Conservation (phyloP, 2,113 vertebrate genomes). For the Cochlearius cochlearius region DNA sequence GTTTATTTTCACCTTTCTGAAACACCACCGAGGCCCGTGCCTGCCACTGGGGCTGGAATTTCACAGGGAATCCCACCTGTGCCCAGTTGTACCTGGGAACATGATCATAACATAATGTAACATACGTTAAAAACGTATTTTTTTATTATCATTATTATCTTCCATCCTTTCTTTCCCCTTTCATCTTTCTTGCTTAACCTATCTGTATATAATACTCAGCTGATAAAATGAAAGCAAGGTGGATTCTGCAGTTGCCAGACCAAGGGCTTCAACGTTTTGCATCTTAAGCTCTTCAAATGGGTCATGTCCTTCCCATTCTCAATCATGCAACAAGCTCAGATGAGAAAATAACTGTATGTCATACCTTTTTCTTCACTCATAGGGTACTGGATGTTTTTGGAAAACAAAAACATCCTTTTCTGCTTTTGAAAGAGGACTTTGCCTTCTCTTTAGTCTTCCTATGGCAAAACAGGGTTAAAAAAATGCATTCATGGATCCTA, state of each 20-base stretch:
- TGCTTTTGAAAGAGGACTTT: not conserved
- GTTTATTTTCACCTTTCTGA: not conserved
- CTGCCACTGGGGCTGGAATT: not conserved
- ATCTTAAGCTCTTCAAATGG: not conserved
- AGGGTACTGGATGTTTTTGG: accelerated
- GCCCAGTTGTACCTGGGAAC: not conserved
- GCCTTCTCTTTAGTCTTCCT: not conserved
- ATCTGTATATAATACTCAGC: too few species aligned
- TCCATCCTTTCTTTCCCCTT: not conserved
- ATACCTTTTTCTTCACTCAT: not conserved
- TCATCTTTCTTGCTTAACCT: not conserved
- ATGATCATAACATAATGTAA: not conserved
- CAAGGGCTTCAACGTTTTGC: not conserved
- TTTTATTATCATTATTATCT: not conserved
- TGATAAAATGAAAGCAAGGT: not conserved
- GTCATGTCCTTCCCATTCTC: not conserved
- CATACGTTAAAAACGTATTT: not conserved
- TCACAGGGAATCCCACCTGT: not conserved
- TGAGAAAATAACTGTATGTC: not conserved
- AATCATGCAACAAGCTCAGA: not conserved
- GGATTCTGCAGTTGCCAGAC: not conserved
- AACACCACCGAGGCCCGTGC: not conserved
- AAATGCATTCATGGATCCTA: not conserved
- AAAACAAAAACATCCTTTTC: not conserved
- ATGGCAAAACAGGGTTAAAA: not conserved